A percentile compares a stretch with the other conserved stretches of the same genome.
phyloP scores from a whole-genome alignment of 1,140 invertebrate species.

The Drosophila gunungcola region DNA sequence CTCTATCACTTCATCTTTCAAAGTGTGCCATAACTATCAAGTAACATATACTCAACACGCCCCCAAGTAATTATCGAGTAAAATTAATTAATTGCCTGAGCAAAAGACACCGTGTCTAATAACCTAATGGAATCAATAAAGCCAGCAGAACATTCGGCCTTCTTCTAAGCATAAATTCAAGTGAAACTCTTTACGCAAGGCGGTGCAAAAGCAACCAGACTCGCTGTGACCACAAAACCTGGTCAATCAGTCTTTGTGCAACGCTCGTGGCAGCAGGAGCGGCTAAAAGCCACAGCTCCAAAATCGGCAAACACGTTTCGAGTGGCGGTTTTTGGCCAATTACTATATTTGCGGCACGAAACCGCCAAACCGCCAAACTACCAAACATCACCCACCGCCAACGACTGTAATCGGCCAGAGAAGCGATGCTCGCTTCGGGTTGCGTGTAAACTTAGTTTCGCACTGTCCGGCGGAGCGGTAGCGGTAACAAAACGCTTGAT shows the following conservation, averaged over 20 bases:
- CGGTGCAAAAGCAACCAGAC: constrained; percentile 17
- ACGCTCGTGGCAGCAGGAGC: constrained; percentile 49
- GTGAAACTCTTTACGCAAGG: constrained; percentile 46
- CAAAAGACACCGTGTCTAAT: constrained; percentile 15
- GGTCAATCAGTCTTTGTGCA: constrained; percentile 51
- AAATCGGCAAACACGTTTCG: constrained; percentile 45
- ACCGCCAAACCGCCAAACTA: constrained; percentile 8
- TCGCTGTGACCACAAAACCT: constrained; percentile 38
- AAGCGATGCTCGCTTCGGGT: constrained; percentile 38
- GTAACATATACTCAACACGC: constrained; percentile 6
- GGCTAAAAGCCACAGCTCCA: constrained; percentile 1
- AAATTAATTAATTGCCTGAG: constrained; percentile 8
- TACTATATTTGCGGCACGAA: constrained; percentile 47
- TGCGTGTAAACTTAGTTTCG: constrained; percentile 33
- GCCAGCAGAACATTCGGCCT: constrained; percentile 12
- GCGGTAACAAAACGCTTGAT: constrained; percentile 31
- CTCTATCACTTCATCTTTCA: background rate
- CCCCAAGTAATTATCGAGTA: background rate
- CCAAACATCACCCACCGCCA: constrained; percentile 7
- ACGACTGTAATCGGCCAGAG: constrained; percentile 33
- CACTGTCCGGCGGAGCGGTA: constrained; percentile 14
- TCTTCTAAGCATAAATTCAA: constrained; percentile 40
- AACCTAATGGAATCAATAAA: constrained; percentile 26
- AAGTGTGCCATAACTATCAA: constrained; percentile 7
- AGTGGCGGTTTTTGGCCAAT: constrained; percentile 22